A percentile compares a stretch with the other conserved stretches of the same genome.
These are phyloP conservation scores for Macropus fuliginosus DNA, from an alignment of 2,797 vertebrate genomes.

Conservation along the genomic window DNA sequence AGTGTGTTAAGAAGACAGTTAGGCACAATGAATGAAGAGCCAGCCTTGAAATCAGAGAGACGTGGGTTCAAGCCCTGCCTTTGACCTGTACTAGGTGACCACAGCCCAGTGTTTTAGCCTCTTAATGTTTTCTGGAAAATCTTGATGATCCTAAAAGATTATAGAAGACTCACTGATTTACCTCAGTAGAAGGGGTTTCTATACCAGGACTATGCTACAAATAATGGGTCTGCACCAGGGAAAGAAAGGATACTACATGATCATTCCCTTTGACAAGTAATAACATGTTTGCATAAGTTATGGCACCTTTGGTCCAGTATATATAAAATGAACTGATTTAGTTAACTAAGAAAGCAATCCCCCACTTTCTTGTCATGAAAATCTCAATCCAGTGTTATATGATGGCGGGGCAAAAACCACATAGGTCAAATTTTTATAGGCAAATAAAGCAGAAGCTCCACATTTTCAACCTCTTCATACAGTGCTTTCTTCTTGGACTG, in stretches of 20 bases:
- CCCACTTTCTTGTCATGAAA: neutral
- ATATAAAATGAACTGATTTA: neutral
- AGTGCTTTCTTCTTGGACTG: neutral
- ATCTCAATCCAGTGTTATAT: neutral
- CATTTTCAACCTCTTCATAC: neutral
- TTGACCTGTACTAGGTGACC: neutral
- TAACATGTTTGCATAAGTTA: neutral
- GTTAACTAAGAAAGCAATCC: neutral
- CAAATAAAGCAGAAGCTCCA: no score
- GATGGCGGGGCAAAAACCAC: neutral
- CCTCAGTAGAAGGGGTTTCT: neutral
- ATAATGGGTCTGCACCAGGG: neutral
- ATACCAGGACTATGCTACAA: neutral
- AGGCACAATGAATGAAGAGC: neutral
- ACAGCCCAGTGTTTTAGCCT: neutral
- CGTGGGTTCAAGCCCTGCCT: neutral
- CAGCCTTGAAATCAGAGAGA: neutral
- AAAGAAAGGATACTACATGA: neutral
- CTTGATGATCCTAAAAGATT: neutral
- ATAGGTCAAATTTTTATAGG: neutral
- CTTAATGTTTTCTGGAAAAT: neutral
- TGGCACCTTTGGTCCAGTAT: neutral
- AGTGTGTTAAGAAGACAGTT: neutral
- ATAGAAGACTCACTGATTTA: neutral
- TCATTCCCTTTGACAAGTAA: neutral